Evolutionary conservation across 1,140 invertebrate genomes (phyloP), one percentile per base, ranked within the genome.

Genomic region (Leptoteleia sp.): DNA sequence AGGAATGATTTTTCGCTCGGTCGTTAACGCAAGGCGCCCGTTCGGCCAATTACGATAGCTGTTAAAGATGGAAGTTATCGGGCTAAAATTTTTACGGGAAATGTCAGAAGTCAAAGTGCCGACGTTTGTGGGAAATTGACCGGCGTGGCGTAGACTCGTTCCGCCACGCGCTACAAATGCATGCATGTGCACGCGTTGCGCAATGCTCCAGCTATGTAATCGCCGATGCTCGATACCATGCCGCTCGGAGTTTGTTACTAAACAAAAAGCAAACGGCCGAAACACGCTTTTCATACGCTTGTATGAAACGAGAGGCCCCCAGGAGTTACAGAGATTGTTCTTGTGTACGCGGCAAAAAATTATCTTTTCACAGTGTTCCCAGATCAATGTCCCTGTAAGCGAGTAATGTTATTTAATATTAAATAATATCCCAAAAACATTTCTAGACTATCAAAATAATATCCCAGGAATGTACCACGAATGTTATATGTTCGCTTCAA

Each of bases 81-180:
- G 15, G 9, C 5, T n/a, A 22, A 17, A 54, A 76, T 76, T 76
- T 76, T 68, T 62, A 47, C 38, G 54, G 15, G 62, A 76, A 76
- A 76, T 59, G 62, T 67, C 62, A 68, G 62, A 76, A 61, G 72
- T 68, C 72, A 76, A 76, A 76, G 61, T 54, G 55, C 47, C 52
- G 52, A 48, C 40, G 15, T 37, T 59, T 76, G 71, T 76, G 71
- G 71, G 71, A 76, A 76, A 67, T 76, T 67, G 71, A 67, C 71
- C 61, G 48, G 33, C 59, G 16, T 61, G 55, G 55, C 37, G 19
- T 27, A 73, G 48, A 55, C 47, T 62, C 57, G 57, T 55, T 62
- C 12, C 27, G 59, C 59, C 52, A 57, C 48, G 59, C 59, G 70
- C 37, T 31, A 19, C 35, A 1, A 45, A 55, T 73, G 59, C 27